A percentile compares a stretch with the other conserved stretches of the same genome.
phyloP scores from a whole-genome alignment of 2,113 vertebrate species.

The Macrotis lagotis region DNA sequence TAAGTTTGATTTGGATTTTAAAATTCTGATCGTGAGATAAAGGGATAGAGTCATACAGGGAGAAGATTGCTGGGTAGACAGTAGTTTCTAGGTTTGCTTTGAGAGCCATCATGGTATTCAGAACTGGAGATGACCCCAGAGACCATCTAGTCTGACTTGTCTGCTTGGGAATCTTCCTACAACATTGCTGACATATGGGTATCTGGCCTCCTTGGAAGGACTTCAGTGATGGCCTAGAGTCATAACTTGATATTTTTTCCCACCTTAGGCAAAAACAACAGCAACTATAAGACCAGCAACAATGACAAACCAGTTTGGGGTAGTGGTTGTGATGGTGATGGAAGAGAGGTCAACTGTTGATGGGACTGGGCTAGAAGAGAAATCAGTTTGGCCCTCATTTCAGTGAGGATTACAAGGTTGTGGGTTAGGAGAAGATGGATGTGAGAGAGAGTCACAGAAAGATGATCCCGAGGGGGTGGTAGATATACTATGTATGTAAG shows the following conservation, averaged over 20 bases:
- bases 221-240: not conserved
- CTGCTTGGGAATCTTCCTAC: not conserved
- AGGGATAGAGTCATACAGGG: not conserved
- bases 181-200: not conserved
- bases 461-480: not conserved
- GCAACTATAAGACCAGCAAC: too few species aligned
- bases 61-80: not conserved
- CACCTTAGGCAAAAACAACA: not conserved
- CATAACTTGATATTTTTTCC: not conserved
- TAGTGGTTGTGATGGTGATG: not conserved
- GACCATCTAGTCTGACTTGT: not conserved
- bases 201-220: not conserved
- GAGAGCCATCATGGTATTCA: not conserved
- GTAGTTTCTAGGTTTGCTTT: not conserved
- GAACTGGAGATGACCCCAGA: not conserved
- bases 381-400: not conserved
- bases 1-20: not conserved
- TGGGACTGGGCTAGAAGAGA: not conserved
- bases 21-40: not conserved
- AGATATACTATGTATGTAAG: not conserved
- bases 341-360: not conserved
- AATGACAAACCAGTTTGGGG: not conserved
- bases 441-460: not conserved
- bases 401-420: not conserved
- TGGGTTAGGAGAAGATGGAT: not conserved